Evolutionary conservation across 2,888 invertebrate genomes (phyloP), one percentile per base, ranked within the genome.

Genomic region (Agriotes lineatus): DNA sequence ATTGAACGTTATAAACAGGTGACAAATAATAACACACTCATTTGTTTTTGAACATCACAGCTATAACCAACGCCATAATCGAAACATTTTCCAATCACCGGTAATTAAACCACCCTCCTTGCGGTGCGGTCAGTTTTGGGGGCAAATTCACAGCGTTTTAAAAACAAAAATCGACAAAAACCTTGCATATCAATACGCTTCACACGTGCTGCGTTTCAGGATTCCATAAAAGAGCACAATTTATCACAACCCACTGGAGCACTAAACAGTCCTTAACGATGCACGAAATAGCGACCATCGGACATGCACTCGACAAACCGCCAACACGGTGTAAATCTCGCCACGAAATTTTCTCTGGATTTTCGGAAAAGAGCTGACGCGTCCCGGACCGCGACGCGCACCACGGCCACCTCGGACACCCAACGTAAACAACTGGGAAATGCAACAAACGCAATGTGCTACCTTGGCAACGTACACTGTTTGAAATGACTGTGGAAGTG

Each of bases 401-500:
- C 25, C 25, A 25, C 25, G 5, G 16, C 3, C 54, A 14, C 6
- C 20, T 14, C 19, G 48, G 6, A 22, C 19, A 22, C 48, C 14
- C 4, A 62, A 57, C 62, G 67, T 62, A 68, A 68, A 68, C 63
- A 63, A 63, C 33, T n/a, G 20, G 30, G 56, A 56, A 67, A 65
- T 61, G 42, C 39, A 45, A 56, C 54, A 54, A 56, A 56, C 61
- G 12, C 44, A 56, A 61, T 48, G 48, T 57, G 54, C 67, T 66
- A 70, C 70, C 70, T 70, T 70, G 67, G 50, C 70, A 64, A 70
- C 70, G 64, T 70, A 70, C 66, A 70, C 70, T 58, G 68, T 67
- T 68, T 65, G 44, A 65, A 70, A 68, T 62, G 62, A 64, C 63
- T 70, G 62, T 64, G 22, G 67, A 68, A 65, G 62, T 56, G 59